phyloP scores from a whole-genome alignment of 1,140 invertebrate species.

The Thaumatotibia leucotreta region DNA sequence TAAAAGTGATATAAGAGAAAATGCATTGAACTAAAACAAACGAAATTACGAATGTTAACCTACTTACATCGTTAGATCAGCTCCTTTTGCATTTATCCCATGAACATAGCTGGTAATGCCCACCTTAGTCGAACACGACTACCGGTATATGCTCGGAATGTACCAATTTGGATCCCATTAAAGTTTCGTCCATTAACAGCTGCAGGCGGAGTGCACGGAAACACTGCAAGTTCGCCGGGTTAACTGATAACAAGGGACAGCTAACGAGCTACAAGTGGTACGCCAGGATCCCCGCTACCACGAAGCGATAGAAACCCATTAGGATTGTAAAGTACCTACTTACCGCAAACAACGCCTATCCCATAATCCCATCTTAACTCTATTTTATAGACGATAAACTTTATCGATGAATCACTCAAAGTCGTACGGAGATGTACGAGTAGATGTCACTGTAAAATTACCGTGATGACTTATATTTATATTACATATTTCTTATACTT shows the following conservation, averaged over 20 bases:
- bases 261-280: conserved; percentile 24
- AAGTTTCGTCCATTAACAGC: neutral
- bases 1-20: too few species aligned
- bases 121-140: too few species aligned
- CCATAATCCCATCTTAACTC: neutral
- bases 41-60: too few species aligned
- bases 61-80: too few species aligned
- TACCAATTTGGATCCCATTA: neutral
- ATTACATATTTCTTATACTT: too few species aligned
- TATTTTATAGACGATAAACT: neutral
- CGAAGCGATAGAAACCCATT: neutral
- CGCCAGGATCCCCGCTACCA: neutral
- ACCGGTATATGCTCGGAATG: neutral
- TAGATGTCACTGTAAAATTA: neutral
- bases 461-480: neutral
- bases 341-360: neutral
- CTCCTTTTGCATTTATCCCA: too few species aligned
- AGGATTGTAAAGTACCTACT: neutral
- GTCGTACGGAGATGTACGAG: neutral
- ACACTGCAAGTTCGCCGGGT: conserved; percentile 21
- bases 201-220: neutral
- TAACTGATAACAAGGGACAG: conserved; percentile 21
- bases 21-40: too few species aligned
- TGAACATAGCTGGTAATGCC: too few species aligned
- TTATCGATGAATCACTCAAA: neutral